Percentiles rank a stretch among this genome's conserved stretches.
Evolutionary conservation across 2,113 vertebrate genomes (phyloP).

Genomic region (Engraulis encrasicolus): DNA sequence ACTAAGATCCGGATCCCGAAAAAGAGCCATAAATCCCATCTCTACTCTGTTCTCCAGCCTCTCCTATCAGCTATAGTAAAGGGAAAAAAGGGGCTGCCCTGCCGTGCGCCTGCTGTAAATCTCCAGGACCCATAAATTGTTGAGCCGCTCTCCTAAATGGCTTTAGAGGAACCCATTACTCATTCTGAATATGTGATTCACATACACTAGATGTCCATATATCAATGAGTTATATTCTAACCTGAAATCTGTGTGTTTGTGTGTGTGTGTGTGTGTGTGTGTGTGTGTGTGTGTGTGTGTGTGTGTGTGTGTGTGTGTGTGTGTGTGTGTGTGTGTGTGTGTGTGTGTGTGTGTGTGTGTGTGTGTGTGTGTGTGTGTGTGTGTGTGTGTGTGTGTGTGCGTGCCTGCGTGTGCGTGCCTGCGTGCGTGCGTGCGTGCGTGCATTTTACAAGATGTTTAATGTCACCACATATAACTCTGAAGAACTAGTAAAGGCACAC

Average conservation of each 20-base stretch:
- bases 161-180: constrained; percentile 32
- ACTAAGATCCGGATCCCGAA: too few relatives aligned
- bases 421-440: too few relatives aligned
- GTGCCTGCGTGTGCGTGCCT: too few relatives aligned
- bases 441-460: constrained; percentile 6
- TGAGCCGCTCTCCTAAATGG: constrained; percentile 55
- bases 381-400: too few relatives aligned
- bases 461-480: neutral
- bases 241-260: neutral
- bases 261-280: constrained; percentile 4
- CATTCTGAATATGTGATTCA: constrained; percentile 53
- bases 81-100: constrained; percentile 47
- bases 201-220: constrained; percentile 34
- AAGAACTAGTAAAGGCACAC: neutral
- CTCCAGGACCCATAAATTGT: constrained; percentile 47
- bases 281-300: constrained; percentile 25
- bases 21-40: too few relatives aligned
- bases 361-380: too few relatives aligned
- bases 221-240: neutral
- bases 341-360: too few relatives aligned
- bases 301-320: constrained; percentile 4
- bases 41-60: neutral
- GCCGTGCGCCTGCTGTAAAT: constrained; percentile 1
- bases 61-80: constrained; percentile 43
- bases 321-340: too few relatives aligned